phyloP scores from a whole-genome alignment of 2,888 invertebrate species.

The Clostera curtula region DNA sequence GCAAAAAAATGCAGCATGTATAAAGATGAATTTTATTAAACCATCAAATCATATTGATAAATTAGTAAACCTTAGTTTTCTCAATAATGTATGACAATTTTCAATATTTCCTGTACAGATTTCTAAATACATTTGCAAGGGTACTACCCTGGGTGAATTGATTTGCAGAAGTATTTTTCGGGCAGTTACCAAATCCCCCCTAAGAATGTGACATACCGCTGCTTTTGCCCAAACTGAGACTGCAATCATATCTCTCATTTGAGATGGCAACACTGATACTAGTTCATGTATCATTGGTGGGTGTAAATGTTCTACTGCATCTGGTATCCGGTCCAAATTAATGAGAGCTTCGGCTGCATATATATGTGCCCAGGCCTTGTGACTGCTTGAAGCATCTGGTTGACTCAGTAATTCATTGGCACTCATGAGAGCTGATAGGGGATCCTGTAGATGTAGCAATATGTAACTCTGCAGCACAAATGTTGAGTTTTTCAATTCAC shows the following conservation, averaged over 20 bases:
- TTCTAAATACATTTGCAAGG: constrained; percentile 75
- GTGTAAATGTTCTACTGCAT: constrained; percentile 89
- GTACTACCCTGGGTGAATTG: constrained; percentile 61
- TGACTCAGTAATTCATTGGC: constrained; percentile 83
- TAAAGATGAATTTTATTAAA: constrained; percentile 17
- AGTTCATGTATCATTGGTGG: constrained; percentile 79
- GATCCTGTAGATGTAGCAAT: constrained; percentile 88
- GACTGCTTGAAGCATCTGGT: constrained; percentile 70
- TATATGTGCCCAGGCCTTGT: constrained; percentile 87
- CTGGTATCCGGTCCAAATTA: constrained; percentile 85
- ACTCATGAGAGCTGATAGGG: constrained; percentile 84
- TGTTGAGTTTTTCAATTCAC: constrained; percentile 77
- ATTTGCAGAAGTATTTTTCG: constrained; percentile 66
- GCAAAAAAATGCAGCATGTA: constrained; percentile 3
- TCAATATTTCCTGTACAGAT: constrained; percentile 69
- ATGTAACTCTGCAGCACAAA: constrained; percentile 90
- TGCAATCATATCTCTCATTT: constrained; percentile 63
- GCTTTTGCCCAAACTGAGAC: constrained; percentile 72
- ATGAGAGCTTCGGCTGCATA: constrained; percentile 93
- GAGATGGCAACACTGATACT: constrained; percentile 56
- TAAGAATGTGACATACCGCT: constrained; percentile 63
- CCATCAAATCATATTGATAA: constrained; percentile 31
- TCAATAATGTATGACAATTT: constrained; percentile 61
- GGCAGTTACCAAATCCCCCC: constrained; percentile 63
- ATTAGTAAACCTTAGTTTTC: constrained; percentile 52